A percentile compares a stretch with the other conserved stretches of the same genome.
Evolutionary conservation across 2,888 invertebrate species (phyloP).

Genomic region (Herminia tarsipennalis): DNA sequence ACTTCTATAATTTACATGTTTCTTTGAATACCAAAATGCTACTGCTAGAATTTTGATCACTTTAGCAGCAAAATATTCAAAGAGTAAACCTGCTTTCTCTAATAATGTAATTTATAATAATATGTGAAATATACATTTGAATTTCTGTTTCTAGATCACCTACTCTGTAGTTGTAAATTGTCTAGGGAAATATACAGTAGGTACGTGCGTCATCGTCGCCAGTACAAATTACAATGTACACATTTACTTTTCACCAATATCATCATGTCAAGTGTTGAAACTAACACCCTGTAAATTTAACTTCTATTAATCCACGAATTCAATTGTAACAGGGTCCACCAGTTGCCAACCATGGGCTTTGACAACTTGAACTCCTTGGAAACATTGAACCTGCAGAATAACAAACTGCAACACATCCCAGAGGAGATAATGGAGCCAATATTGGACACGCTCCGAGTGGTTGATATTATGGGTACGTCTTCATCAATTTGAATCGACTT

Average conservation of each 20-base stretch:
- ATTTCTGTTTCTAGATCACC: too few relatives aligned
- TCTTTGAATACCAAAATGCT: too few relatives aligned
- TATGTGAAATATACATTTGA: too few relatives aligned
- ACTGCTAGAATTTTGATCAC: too few relatives aligned
- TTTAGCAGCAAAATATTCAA: too few relatives aligned
- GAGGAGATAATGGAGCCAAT: constrained; percentile 96
- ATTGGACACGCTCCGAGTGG: constrained; percentile 93
- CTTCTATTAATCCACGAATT: constrained; percentile 22
- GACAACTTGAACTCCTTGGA: constrained; percentile 96
- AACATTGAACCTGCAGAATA: constrained; percentile 94
- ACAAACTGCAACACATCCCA: constrained; percentile 92
- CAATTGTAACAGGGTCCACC: constrained; percentile 89
- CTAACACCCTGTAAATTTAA: constrained; percentile 7
- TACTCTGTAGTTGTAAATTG: too few relatives aligned
- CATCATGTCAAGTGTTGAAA: background rate
- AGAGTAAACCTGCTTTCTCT: too few relatives aligned
- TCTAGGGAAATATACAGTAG: too few relatives aligned
- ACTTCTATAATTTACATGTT: too few relatives aligned
- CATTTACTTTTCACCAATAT: background rate
- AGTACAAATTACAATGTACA: background rate
- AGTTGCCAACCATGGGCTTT: constrained; percentile 93
- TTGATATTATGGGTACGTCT: constrained; percentile 93
- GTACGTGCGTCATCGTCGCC: background rate
- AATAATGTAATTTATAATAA: too few relatives aligned
- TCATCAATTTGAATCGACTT: too few relatives aligned